Evolutionary conservation across 1,140 invertebrate species (phyloP).

Genomic region (Ladona fulva): DNA sequence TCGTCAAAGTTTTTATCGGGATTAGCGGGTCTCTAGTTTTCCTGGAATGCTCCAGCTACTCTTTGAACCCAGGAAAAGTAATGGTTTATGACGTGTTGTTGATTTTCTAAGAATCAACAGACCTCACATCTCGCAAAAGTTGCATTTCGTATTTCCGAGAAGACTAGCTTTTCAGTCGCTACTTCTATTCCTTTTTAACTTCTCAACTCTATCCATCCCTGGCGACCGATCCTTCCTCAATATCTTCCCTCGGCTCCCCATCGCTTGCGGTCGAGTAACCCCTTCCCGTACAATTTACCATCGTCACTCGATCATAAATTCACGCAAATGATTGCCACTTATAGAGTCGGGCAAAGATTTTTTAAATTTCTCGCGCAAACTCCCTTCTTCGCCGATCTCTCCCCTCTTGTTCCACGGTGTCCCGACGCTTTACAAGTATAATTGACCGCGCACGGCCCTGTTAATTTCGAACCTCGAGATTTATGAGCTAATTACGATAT

Average conservation of each 20-base stretch:
- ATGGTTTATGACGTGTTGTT: too few species aligned
- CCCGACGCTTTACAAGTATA: background rate
- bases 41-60: too few species aligned
- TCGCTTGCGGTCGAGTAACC: background rate
- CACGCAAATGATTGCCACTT: background rate
- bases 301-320: constrained; percentile 1
- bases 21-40: too few species aligned
- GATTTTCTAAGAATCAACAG: too few species aligned
- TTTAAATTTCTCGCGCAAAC: background rate
- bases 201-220: too few species aligned
- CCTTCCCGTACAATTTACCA: background rate
- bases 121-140: background rate
- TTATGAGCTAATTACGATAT: constrained; percentile 10
- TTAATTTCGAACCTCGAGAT: constrained; percentile 6
- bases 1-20: too few species aligned
- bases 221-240: too few species aligned
- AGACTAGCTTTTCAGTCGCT: too few species aligned
- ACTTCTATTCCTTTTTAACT: too few species aligned
- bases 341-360: background rate
- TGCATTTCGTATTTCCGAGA: background rate
- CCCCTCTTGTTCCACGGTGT: background rate
- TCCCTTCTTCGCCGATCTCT: background rate
- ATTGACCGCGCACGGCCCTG: background rate
- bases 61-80: too few species aligned
- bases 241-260: too few species aligned